Evolutionary conservation across 2,113 vertebrate genomes (phyloP).

Genomic region (Chrysochloris asiatica): DNA sequence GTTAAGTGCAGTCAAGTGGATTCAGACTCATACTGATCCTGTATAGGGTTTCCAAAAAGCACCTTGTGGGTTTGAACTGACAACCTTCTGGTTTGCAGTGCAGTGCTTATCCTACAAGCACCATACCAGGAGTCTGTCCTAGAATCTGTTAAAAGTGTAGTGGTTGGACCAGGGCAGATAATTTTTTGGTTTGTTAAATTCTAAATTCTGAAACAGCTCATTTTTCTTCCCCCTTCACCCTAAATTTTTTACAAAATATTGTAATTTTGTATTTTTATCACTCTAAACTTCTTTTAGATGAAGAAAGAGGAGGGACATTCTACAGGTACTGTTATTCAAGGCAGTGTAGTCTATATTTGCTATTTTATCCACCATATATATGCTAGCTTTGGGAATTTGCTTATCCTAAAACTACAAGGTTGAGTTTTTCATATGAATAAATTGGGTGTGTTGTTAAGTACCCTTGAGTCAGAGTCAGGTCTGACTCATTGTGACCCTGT

Average conservation of each 20-base stretch:
- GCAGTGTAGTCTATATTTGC: neutral
- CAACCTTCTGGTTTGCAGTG: too few relatives aligned
- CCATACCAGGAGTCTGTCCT: too few relatives aligned
- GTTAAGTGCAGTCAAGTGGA: too few relatives aligned
- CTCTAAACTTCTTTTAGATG: neutral
- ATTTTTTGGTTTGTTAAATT: slow-evolving; percentile 28
- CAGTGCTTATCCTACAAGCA: too few relatives aligned
- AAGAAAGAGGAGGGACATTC: neutral
- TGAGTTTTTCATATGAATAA: slow-evolving; percentile 23
- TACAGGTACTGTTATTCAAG: neutral
- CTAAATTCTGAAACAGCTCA: neutral
- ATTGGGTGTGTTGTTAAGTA: too few relatives aligned
- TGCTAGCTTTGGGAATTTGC: slow-evolving; percentile 15
- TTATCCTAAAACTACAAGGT: slow-evolving; percentile 4
- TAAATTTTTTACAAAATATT: neutral
- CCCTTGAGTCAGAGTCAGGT: too few relatives aligned
- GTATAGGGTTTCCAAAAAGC: too few relatives aligned
- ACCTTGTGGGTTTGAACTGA: too few relatives aligned
- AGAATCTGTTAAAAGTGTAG: neutral
- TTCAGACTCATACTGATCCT: too few relatives aligned
- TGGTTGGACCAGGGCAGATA: neutral
- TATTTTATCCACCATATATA: neutral
- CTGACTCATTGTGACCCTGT: too few relatives aligned
- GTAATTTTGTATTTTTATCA: slow-evolving; percentile 14
- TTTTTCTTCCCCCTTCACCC: neutral